phyloP scores from a whole-genome alignment of 2,888 invertebrate species.

The Nemotelus pantherinus region DNA sequence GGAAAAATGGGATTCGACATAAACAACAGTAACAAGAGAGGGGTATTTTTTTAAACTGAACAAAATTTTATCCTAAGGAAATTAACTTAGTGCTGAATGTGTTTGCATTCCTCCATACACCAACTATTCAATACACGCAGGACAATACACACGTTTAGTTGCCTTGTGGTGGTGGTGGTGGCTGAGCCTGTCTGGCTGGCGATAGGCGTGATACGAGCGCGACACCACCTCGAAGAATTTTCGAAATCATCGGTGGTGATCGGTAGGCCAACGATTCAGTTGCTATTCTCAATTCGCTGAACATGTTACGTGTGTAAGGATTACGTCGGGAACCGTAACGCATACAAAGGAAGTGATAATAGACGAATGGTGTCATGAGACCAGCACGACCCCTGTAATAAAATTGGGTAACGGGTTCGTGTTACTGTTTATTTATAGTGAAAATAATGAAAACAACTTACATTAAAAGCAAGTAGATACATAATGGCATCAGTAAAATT shows the following conservation, averaged over 20 bases:
- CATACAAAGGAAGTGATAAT: slow-evolving; percentile 94
- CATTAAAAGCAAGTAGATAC: slow-evolving; percentile 83
- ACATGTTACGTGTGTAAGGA: slow-evolving; percentile 94
- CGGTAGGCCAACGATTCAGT: slow-evolving; percentile 77
- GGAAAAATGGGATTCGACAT: neutral
- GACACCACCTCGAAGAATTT: slow-evolving; percentile 71
- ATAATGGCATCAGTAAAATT: slow-evolving; percentile 89
- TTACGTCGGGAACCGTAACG: slow-evolving; percentile 95
- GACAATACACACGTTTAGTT: neutral
- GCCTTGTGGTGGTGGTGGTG: slow-evolving; percentile 49
- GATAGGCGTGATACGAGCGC: slow-evolving; percentile 80
- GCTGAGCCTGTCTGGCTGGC: slow-evolving; percentile 68
- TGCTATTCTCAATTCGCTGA: slow-evolving; percentile 82
- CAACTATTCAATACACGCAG: neutral
- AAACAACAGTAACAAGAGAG: neutral
- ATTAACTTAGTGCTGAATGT: slow-evolving; percentile 37
- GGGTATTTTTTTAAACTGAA: slow-evolving; percentile 5
- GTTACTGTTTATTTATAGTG: slow-evolving; percentile 11
- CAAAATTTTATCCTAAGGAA: slow-evolving; percentile 20
- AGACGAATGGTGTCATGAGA: slow-evolving; percentile 92
- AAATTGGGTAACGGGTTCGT: slow-evolving; percentile 43
- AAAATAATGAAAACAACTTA: slow-evolving; percentile 68
- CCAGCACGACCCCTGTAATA: slow-evolving; percentile 86
- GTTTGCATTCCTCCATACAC: slow-evolving; percentile 7
- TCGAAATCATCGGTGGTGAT: slow-evolving; percentile 74